Evolutionary conservation across 2,113 vertebrate species (phyloP).

Genomic region (Pomatorhinus ruficollis): DNA sequence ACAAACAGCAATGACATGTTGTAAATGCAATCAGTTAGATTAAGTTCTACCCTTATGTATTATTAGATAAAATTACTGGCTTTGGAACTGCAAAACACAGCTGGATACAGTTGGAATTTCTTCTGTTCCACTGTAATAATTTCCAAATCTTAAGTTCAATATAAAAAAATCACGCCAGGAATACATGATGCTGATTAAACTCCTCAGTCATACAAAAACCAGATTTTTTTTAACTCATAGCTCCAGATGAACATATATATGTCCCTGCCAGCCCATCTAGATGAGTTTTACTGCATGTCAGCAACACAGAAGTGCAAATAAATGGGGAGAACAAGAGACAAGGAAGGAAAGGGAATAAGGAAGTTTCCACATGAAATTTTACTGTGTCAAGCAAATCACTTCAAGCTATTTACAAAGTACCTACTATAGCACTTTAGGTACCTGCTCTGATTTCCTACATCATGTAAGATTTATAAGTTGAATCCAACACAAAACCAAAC

Average conservation of each 20-base stretch:
- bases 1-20: neutral
- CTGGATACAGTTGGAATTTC: neutral
- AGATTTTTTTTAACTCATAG: neutral
- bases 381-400: neutral
- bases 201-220: neutral
- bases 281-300: neutral
- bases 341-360: neutral
- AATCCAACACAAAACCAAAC: neutral
- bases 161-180: neutral
- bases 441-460: neutral
- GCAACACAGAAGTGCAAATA: neutral
- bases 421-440: neutral
- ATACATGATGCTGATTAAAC: neutral
- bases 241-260: neutral
- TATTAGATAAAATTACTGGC: neutral
- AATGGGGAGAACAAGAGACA: neutral
- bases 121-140: neutral
- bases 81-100: neutral
- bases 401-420: neutral
- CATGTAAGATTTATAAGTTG: neutral
- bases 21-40: neutral
- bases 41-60: neutral
- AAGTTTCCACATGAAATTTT: neutral
- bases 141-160: neutral
- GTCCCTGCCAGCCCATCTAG: neutral